Base-by-base conservation (phyloP, 2,888 invertebrate species). In the Ophraella communa region DNA sequence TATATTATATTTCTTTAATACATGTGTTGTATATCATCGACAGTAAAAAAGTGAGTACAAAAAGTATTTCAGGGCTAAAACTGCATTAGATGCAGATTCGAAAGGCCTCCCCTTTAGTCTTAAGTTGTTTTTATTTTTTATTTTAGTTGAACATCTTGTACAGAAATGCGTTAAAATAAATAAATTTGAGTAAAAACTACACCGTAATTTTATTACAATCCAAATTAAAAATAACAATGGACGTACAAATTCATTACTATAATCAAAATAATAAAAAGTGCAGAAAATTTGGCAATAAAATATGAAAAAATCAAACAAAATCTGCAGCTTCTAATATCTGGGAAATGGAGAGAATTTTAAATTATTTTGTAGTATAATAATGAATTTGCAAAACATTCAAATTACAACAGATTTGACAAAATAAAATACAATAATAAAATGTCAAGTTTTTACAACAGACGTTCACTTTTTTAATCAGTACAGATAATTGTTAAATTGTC, bases 61-160 rank as follows among this genome's bases (percentile, higher is more conserved):
- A 73, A 71, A 73, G 73, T 70, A 70, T 65, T 66, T 73, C 78
- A 78, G 78, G 79, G 79, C 79, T 80, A 80, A 79, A 80, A 78
- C 79, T 79, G 80, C 78, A 79, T 79, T 74, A 67, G 58, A 73
- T 80, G 80, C 80, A 79, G 78, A 76, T 76, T 76, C 71, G 76
- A 76, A 81, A 82, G 81, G 82, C 80, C 81, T 80, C 81, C 80
- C 80, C 78, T 71, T 70, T 70, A 75, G 75, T 75, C 75, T 75
- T 75, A 67, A 70, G 69, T 67, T 71, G 69, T 73, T 65, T 69
- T 68, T 64, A 60, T 45, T 64, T 58, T 56, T 62, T 57, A 30
- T 64, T 59, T 55, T 62, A 61, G 51, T 64, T 69, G 65, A 62
- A 66, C 67, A 65, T 63, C 21, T 52, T 62, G 30, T 35, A 49